A percentile compares a stretch with the other conserved stretches of the same genome.
These are phyloP conservation scores for Athripsodes cinereus DNA, from an alignment of 2,888 invertebrate genomes.

Conservation along the genomic window DNA sequence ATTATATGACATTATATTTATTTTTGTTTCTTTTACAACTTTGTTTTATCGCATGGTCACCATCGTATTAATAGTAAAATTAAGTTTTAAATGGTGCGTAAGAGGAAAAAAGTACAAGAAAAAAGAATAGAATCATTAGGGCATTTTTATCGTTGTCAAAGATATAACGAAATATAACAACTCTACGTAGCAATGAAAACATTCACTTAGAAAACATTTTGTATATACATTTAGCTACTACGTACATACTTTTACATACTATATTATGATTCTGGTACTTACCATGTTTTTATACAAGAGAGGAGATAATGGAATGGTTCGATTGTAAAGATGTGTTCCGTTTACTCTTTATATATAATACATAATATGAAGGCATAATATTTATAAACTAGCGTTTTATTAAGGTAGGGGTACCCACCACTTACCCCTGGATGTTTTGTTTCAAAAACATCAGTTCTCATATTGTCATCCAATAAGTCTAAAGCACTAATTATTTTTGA, in stretches of 20 bases:
- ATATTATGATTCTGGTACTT: background rate
- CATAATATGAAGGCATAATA: too few species aligned
- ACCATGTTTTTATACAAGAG: background rate
- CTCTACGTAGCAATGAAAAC: background rate
- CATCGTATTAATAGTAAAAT: conserved; percentile 5
- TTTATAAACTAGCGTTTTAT: too few species aligned
- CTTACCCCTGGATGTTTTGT: too few species aligned
- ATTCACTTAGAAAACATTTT: background rate
- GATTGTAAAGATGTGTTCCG: background rate
- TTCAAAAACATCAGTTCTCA: too few species aligned
- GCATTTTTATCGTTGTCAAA: conserved; percentile 9
- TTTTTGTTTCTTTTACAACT: too few species aligned
- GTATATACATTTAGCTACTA: background rate
- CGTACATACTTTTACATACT: too few species aligned
- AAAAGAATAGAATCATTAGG: conserved; percentile 9
- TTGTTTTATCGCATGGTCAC: too few species aligned
- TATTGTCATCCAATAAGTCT: too few species aligned
- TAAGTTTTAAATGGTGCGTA: conserved; percentile 11
- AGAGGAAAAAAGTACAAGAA: conserved; percentile 7
- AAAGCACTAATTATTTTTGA: too few species aligned
- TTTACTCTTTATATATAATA: too few species aligned
- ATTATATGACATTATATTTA: too few species aligned
- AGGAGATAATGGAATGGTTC: background rate
- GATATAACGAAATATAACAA: conserved; percentile 3
- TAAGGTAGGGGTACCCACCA: too few species aligned